Evolutionary conservation across 1,140 invertebrate species (phyloP), one percentile per base, ranked within the genome.

Genomic region (Lordiphosa collinella): DNA sequence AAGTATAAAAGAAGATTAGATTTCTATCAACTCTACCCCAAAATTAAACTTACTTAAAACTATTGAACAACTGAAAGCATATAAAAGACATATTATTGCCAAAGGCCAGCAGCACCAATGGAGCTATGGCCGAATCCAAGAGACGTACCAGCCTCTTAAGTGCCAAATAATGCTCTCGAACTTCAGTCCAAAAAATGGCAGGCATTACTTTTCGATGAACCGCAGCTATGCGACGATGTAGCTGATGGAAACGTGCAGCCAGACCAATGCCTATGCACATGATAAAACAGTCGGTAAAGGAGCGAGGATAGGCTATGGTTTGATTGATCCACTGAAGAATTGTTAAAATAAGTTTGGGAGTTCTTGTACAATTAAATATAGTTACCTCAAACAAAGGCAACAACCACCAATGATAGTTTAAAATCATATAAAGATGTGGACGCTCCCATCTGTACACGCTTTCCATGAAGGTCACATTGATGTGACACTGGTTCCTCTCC

Each of bases 121-220:
- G 70, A 10, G 76, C 73, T 13, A 88, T 66, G 93, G 89, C 76
- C 92, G 92, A 2, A 52, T 88, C 86, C 92, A 88, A 47, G 91
- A 93, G 38, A 92, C 92, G 61, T 92, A 94, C 94, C 0, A 94
- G 87, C 58, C 94, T 93, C 55, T 92, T 92, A 0, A 91, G 87
- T 22, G 92, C 93, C 0, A 93, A 93, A 29, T 93, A 87, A 47
- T 88, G 80, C n/a, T 86, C 57, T 0, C 86, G 70, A 13, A 88
- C 74, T n/a, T 88, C 86, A 0, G 68, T 84, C 35, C 94, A 90
- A 10, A 94, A 90, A 0, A 94, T 89, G 6, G 90, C 89, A 0
- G 92, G 92, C 44, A 93, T 89, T n/a, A 90, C 50, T 90, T 92
- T 71, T 90, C 41, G 91, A 89, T 92, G 92, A 4, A 88, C 87